Evolutionary conservation across 2,113 vertebrate genomes (phyloP), one percentile per base, ranked within the genome.

Genomic region (Zosterops hypoxanthus): DNA sequence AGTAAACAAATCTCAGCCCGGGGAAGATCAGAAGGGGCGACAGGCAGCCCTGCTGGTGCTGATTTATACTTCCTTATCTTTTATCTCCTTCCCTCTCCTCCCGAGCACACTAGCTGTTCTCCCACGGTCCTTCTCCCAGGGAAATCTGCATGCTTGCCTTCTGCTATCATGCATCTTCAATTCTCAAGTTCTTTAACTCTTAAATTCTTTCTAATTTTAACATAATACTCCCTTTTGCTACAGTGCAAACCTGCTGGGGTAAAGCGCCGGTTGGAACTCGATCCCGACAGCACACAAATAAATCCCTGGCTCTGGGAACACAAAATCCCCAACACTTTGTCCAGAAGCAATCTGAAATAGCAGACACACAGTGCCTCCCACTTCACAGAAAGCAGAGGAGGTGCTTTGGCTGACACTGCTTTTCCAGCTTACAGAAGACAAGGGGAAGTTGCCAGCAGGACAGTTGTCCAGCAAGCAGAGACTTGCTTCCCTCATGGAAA

Each of bases 41-140:
- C 80, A 84, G 65, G 56, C 82, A 68, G 82, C 55, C 61, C 86
- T 69, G 20, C 82, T 59, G 69, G 12, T 25, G 82, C 53, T 93
- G 88, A 86, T 90, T 94, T 94, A 94, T 88, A 60, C 36, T 64
- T 66, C 86, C 93, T 96, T 97, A 96, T 95, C 95, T 94, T 93
- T 94, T 92, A 93, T 94, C 90, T 93, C 79, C 79, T 91, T 50
- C 52, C 41, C 56, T 93, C 84, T 87, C 80, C 52, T 81, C 76
- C 85, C 69, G 0, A 78, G 76, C 52, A 92, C 25, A 5, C 52
- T 70, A 70, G 69, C 57, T 88, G 68, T 10, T 96, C 95, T 97
- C 95, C 95, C 94, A 95, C 88, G 55, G 80, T 88, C 36, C 61
- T 75, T 90, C 90, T 94, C 80, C 34, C 69, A 75, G 39, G 85